Base-by-base conservation (phyloP, 2,888 invertebrate species). In the Nomada fabriciana region DNA sequence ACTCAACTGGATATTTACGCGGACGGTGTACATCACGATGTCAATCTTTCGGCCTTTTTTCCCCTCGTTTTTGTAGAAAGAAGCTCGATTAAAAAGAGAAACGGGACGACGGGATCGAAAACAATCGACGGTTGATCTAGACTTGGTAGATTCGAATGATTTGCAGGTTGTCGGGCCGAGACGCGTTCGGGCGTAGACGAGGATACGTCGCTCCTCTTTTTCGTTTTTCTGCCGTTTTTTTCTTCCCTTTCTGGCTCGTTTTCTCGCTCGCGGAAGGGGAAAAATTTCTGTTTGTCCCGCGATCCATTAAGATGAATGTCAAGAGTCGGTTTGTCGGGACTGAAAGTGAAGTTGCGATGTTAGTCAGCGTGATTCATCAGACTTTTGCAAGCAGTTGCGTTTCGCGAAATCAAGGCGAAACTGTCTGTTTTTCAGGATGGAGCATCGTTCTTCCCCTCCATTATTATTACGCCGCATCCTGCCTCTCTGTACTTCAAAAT, bases 251-350 rank as follows among this genome's bases (percentile, higher is more conserved):
- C 18, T 3, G 13, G 47, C 47, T 53, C 9, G 50, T 50, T 50
- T 47, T 10, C 47, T 13, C 47, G 47, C n/a, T 20, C 53, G 53
- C 5, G 53, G 20, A 20, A n/a, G n/a, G n/a, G 10, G 13, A 50
- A 7, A 53, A n/a, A 53, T n/a, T 53, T 53, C 10, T 53, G n/a
- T 18, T 9, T n/a, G 53, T n/a, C n/a, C 9, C 20, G 53, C 53
- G n/a, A 53, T n/a, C n/a, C 53, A 53, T 53, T 53, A 53, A 53
- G n/a, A n/a, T 53, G n/a, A n/a, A 53, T n/a, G 53, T n/a, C 53
- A n/a, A n/a, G n/a, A n/a, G n/a, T 10, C 18, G 4, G 53, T 53
- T n/a, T n/a, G 20, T 9, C 53, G 53, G n/a, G 47, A 47, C 47
- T 11, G 9, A 53, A 53, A n/a, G 53, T n/a, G 53, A 53, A 53